Evolutionary conservation across 2,888 invertebrate species (phyloP).

Genomic region (Drosophila flavopinicola): DNA sequence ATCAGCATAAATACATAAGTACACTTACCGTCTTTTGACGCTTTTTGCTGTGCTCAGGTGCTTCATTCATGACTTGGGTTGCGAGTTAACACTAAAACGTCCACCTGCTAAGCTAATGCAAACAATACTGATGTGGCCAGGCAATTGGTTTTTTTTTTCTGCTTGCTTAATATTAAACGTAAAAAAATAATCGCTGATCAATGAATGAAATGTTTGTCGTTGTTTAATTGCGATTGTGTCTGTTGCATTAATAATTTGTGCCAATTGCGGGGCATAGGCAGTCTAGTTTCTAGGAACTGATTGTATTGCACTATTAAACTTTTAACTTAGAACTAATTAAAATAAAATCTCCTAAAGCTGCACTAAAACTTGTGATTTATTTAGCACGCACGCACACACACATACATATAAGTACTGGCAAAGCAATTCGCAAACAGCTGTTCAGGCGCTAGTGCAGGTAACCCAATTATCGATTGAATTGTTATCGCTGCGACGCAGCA

Average conservation of each 20-base stretch:
- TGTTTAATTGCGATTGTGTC: constrained; percentile 3
- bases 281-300: constrained; percentile 39
- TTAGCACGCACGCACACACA: constrained; percentile 28
- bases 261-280: background rate
- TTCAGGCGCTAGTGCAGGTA: constrained; percentile 6
- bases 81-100: constrained; percentile 33
- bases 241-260: background rate
- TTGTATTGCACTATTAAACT: constrained; percentile 40
- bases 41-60: constrained; percentile 79
- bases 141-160: constrained; percentile 6
- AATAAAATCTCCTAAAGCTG: constrained; percentile 32
- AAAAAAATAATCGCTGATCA: constrained; percentile 27
- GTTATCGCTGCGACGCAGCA: constrained; percentile 13
- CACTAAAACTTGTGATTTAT: constrained; percentile 34
- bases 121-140: constrained; percentile 56
- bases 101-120: constrained; percentile 44
- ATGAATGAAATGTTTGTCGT: constrained; percentile 57
- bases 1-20: no score
- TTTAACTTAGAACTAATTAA: constrained; percentile 48
- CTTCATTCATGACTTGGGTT: constrained; percentile 66
- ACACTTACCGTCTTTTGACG: constrained; percentile 79
- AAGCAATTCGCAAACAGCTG: constrained; percentile 52
- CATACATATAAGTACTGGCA: constrained; percentile 15
- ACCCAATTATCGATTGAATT: constrained; percentile 40
- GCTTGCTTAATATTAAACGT: background rate